Conservation (phyloP, 2,888 invertebrate genomes). For the Coelinius sp. region DNA sequence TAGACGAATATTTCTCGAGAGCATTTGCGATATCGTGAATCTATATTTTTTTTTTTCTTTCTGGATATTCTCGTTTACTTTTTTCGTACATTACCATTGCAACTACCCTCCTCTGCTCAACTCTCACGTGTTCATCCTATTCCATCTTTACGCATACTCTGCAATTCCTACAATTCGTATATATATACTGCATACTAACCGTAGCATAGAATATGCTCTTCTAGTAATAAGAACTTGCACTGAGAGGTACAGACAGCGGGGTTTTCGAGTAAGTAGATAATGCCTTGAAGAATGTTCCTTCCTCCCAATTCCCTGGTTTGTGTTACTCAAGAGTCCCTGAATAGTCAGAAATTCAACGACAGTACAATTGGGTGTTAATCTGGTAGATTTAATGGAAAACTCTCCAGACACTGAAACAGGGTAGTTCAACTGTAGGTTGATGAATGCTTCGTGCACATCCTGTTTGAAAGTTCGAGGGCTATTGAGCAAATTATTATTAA, state of each 20-base stretch:
- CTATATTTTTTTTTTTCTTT: too few species aligned
- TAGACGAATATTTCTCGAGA: background rate
- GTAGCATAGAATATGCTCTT: constrained; percentile 3
- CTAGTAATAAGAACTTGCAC: background rate
- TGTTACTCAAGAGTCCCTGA: background rate
- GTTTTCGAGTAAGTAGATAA: constrained; percentile 14
- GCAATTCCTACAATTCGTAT: background rate
- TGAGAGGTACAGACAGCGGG: background rate
- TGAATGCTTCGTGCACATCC: constrained; percentile 23
- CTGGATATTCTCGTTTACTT: constrained; percentile 6
- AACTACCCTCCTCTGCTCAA: constrained; percentile 10
- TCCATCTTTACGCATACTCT: constrained; percentile 1
- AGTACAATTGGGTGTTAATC: background rate
- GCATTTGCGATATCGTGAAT: background rate
- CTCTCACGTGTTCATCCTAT: constrained; percentile 11
- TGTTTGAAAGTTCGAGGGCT: constrained; percentile 31
- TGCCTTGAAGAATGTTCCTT: background rate
- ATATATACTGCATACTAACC: background rate
- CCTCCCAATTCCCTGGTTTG: background rate
- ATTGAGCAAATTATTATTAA: constrained; percentile 40
- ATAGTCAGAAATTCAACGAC: background rate
- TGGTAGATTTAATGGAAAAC: background rate
- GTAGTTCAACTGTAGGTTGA: background rate
- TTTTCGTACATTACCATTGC: constrained; percentile 17
- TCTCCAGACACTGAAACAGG: background rate